Evolutionary conservation across 2,888 invertebrate species (phyloP), one percentile per base, ranked within the genome.

Genomic region (Rhagophthalmus giganteus): DNA sequence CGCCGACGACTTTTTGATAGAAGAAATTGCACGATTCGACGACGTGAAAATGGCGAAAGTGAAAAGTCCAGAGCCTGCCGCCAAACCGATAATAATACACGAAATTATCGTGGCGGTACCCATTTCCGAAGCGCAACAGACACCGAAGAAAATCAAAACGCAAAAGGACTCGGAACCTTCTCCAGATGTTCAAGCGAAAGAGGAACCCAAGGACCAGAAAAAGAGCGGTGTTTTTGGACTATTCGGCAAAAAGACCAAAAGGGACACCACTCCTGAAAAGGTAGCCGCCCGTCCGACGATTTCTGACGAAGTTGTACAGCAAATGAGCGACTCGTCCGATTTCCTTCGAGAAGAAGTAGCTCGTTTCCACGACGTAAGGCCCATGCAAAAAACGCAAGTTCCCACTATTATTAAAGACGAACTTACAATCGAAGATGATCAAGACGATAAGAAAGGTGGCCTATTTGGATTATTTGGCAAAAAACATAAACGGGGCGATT

Each of bases 141-240:
- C n/a, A n/a, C n/a, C n/a, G n/a, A n/a, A n/a, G n/a, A n/a, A n/a
- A n/a, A n/a, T n/a, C n/a, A n/a, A n/a, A n/a, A n/a, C n/a, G n/a
- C n/a, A n/a, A n/a, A n/a, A n/a, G n/a, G n/a, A n/a, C n/a, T n/a
- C n/a, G n/a, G n/a, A n/a, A n/a, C n/a, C n/a, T n/a, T n/a, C n/a
- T n/a, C n/a, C n/a, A n/a, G n/a, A n/a, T n/a, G n/a, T n/a, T n/a
- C n/a, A n/a, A 2, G 30, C 12, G 10, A 30, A 38, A 35, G 55
- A 58, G 32, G 57, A 63, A 41, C 38, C 26, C 9, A 54, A 50
- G 30, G 59, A 57, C 9, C 52, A 58, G 2, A 58, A 58, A 38
- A 64, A 61, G 50, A 44, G 58, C 47, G 60, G 63, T 32, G 52
- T 64, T 34, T 62, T 64, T 52, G 59, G 59, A 34, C 33, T 63